Evolutionary conservation across 2,888 invertebrate genomes (phyloP), one percentile per base, ranked within the genome.

Genomic region (Hipparchia sbordonii): DNA sequence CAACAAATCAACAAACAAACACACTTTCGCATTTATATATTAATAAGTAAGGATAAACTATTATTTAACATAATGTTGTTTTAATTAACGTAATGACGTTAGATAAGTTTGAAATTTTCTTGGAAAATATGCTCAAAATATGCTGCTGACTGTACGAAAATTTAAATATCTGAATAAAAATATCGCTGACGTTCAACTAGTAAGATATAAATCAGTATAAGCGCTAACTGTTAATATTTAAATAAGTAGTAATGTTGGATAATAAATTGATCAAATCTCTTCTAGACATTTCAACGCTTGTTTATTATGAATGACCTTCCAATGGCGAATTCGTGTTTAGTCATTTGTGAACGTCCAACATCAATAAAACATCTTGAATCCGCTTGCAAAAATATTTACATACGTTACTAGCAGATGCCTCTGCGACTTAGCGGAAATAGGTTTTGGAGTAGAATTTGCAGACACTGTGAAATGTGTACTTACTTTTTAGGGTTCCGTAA

Each of bases 211-310:
- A 85, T 87, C 84, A 86, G 82, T 81, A 73, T 77, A 77, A 84
- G 83, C 87, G 86, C 86, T 87, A 86, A 86, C 85, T 87, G 86
- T 87, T 87, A 87, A 86, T 86, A 87, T 87, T 87, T 85, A 84
- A 87, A 88, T 87, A 86, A 85, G 52, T 33, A 51, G 23, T 83
- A 85, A 82, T 79, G 82, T 84, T 83, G 80, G 85, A 84, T 85
- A 86, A 84, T 85, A 87, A 86, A 85, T 85, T 82, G 82, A 85
- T 81, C 78, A 76, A 76, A 77, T 77, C 77, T 74, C 78, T 79
- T 78, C 76, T 81, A 80, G 79, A 81, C 80, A 81, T 78, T 80
- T 82, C 82, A 82, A 80, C 78, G 81, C 78, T 82, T 80, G 79
- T 81, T 81, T 82, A 78, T 83, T 81, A 81, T 77, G 77, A 79